These are phyloP conservation scores for Lichenostomus cassidix DNA, from an alignment of 2,113 vertebrate genomes.

Conservation along the genomic window DNA sequence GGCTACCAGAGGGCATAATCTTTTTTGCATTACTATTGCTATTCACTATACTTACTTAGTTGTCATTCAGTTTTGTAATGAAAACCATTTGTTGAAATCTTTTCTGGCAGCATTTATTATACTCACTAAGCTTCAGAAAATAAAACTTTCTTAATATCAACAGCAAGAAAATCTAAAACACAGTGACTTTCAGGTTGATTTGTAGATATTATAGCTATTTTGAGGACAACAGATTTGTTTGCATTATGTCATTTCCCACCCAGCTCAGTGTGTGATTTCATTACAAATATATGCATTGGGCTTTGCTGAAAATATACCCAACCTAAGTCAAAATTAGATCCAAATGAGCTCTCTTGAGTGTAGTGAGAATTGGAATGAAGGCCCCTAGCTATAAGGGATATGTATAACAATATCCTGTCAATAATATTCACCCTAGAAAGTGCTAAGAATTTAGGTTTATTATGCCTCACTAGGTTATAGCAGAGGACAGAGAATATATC, in stretches of 20 bases:
- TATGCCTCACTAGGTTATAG: not conserved
- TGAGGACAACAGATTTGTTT: conserved; percentile 40
- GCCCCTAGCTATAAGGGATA: not conserved
- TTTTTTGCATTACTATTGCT: not conserved
- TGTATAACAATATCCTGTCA: conserved; percentile 25
- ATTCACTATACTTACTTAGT: not conserved
- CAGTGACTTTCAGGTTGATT: not conserved
- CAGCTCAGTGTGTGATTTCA: not conserved
- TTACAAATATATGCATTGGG: not conserved
- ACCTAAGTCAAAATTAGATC: conserved; percentile 20
- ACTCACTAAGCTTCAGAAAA: not conserved
- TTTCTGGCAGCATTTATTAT: conserved; percentile 7
- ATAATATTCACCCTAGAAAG: conserved; percentile 4
- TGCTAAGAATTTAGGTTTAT: conserved; percentile 25
- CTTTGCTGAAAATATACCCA: not conserved
- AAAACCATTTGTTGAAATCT: conserved; percentile 10
- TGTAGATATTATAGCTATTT: not conserved
- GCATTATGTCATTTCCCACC: conserved; percentile 36
- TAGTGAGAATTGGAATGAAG: not conserved
- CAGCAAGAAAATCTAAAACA: not conserved
- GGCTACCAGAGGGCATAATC: not conserved
- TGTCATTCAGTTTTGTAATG: not conserved
- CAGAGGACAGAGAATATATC: not conserved
- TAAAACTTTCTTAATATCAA: not conserved
- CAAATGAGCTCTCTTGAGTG: conserved; percentile 39